These are phyloP conservation scores for Apodemus agrarius DNA, from an alignment of 2,797 vertebrate genomes.

Conservation along the genomic window DNA sequence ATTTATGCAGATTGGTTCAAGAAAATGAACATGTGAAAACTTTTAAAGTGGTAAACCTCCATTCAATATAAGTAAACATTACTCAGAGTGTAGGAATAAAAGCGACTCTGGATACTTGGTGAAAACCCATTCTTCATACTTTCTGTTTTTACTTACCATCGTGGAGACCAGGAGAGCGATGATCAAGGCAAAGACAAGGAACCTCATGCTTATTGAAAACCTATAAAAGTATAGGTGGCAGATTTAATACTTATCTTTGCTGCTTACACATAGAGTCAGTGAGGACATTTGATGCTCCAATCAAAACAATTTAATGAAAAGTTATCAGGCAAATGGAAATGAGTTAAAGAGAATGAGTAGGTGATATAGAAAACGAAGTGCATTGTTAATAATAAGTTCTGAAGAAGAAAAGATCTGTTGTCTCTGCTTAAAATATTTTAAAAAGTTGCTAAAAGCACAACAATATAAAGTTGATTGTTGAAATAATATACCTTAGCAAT, in stretches of 20 bases:
- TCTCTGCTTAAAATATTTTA: background rate
- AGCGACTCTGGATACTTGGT: background rate
- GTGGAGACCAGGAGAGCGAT: constrained; percentile 46
- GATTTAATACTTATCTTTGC: too few species aligned
- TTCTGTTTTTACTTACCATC: background rate
- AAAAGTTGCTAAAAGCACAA: background rate
- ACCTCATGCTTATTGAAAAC: constrained; percentile 20
- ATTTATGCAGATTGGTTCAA: background rate
- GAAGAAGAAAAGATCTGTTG: background rate
- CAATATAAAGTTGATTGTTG: background rate
- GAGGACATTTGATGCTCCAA: too few species aligned
- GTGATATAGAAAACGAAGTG: background rate
- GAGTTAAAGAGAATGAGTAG: background rate
- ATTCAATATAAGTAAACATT: background rate
- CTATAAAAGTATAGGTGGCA: too few species aligned
- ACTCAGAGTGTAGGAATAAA: background rate
- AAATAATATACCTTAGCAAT: background rate
- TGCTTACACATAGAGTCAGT: too few species aligned
- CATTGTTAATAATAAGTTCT: background rate
- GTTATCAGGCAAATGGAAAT: background rate
- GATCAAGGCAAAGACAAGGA: constrained; percentile 44
- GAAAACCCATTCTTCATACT: background rate
- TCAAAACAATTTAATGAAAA: background rate
- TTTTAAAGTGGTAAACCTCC: background rate
- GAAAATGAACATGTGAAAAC: background rate